Percentiles rank a stretch among this genome's conserved stretches.
Conservation (phyloP, 2,797 vertebrate genomes). For the Fringilla coelebs region DNA sequence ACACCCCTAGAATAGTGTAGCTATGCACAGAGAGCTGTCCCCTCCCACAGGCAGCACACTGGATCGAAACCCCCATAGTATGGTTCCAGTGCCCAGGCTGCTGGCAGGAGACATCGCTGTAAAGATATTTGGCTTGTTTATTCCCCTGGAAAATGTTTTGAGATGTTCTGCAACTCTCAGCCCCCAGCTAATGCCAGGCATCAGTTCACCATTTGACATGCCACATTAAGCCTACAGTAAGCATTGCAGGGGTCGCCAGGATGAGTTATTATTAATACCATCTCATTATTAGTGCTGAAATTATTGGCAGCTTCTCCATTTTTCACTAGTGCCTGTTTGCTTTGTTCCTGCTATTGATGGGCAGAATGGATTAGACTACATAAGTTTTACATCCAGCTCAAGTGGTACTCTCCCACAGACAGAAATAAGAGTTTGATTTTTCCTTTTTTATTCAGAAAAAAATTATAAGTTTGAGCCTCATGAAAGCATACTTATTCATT, state of each 20-base stretch:
- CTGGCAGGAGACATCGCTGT: accelerated
- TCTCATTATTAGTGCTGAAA: background rate
- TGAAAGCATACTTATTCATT: background rate
- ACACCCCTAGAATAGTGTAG: accelerated
- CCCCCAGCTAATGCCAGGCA: background rate
- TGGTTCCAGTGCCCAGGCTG: background rate
- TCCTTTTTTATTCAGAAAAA: background rate
- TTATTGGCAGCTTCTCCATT: background rate
- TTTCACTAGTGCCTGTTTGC: background rate
- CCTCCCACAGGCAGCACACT: background rate
- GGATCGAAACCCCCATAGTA: background rate
- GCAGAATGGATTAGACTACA: background rate
- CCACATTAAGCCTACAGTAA: background rate
- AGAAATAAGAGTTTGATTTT: background rate
- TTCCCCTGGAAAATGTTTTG: background rate
- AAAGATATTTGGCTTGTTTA: background rate
- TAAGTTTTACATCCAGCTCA: background rate
- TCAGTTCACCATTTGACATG: background rate
- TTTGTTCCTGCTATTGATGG: background rate
- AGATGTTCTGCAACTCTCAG: background rate
- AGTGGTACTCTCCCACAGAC: background rate
- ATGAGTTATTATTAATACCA: background rate
- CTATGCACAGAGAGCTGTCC: background rate
- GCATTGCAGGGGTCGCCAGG: background rate
- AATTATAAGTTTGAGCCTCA: background rate